Conservation (phyloP, 2,113 vertebrate genomes). For the Apistogramma diplotaenia region DNA sequence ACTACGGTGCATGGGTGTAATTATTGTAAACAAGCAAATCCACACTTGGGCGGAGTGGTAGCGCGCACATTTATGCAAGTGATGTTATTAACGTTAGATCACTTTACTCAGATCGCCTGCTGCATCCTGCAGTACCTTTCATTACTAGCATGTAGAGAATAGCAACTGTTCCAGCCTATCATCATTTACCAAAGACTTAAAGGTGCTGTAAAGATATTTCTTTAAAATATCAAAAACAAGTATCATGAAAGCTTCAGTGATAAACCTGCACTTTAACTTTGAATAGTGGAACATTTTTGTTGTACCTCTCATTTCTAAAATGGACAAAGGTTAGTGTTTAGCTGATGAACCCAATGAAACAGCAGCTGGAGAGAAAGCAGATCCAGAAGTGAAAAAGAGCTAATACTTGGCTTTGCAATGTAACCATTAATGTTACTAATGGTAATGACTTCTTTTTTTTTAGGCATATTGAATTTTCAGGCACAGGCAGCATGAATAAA, state of each 20-base stretch:
- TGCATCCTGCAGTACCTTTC: background rate
- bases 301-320: too few species aligned
- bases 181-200: background rate
- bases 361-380: background rate
- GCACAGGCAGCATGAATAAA: background rate
- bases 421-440: background rate
- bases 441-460: background rate
- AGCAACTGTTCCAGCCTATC: background rate
- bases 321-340: too few species aligned
- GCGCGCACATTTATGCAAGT: background rate
- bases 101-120: background rate
- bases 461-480: background rate
- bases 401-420: background rate
- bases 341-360: background rate
- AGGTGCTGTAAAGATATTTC: background rate
- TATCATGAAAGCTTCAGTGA: too few species aligned
- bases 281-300: too few species aligned
- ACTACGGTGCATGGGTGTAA: background rate
- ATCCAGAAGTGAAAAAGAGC: background rate
- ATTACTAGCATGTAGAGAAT: background rate
- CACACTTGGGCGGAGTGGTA: background rate
- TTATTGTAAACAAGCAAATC: constrained; percentile 16
- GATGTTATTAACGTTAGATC: background rate
- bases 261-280: too few species aligned
- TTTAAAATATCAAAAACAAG: too few species aligned